These are phyloP conservation scores for Notiomystis cincta DNA, from an alignment of 2,113 vertebrate genomes.

Conservation along the genomic window DNA sequence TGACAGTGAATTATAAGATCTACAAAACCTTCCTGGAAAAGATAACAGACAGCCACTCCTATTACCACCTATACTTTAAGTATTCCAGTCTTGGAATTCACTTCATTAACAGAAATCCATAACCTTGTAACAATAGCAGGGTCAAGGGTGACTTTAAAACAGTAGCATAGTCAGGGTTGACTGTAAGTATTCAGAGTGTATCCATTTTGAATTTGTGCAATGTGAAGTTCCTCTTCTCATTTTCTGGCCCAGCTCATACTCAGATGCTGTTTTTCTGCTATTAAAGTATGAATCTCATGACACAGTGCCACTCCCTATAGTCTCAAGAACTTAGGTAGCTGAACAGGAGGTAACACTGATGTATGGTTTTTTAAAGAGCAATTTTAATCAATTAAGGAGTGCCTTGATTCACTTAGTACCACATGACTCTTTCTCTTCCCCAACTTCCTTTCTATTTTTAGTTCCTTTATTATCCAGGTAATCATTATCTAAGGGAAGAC, in stretches of 20 bases:
- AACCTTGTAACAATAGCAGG: not conserved
- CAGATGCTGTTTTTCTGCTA: not conserved
- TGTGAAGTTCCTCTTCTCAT: not conserved
- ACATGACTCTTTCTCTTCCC: not conserved
- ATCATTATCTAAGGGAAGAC: not conserved
- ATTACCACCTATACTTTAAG: not conserved
- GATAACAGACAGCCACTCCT: not conserved
- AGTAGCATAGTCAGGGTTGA: not conserved
- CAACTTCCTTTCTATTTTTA: not conserved
- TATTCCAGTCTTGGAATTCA: not conserved
- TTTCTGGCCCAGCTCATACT: not conserved
- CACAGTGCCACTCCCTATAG: not conserved
- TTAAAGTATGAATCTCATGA: not conserved
- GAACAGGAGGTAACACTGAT: not conserved
- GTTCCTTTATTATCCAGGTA: not conserved
- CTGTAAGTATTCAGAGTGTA: not conserved
- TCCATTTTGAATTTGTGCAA: not conserved
- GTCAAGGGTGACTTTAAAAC: not conserved
- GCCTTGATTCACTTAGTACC: not conserved
- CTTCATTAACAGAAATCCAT: not conserved
- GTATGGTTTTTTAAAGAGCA: not conserved
- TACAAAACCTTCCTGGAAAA: not conserved
- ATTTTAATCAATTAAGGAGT: not conserved
- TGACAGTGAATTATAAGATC: not conserved
- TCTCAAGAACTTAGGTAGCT: not conserved